Conservation (phyloP, 2,888 invertebrate species). For the Drosophila testacea region DNA sequence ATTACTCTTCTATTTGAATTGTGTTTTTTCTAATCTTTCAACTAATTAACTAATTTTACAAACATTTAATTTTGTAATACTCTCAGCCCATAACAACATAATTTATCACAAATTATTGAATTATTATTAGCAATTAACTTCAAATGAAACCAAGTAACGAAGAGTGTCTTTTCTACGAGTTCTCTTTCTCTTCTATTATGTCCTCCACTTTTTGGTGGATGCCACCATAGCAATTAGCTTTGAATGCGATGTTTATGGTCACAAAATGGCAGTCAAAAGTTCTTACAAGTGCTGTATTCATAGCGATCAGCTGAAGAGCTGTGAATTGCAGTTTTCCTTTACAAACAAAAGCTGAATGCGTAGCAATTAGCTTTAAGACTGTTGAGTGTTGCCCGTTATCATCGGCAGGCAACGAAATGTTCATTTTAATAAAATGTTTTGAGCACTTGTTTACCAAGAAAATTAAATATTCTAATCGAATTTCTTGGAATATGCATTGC, state of each 20-base stretch:
- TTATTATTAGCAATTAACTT: constrained; percentile 1
- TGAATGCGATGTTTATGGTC: constrained; percentile 4
- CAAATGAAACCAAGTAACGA: constrained; percentile 5
- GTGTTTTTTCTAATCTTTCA: neutral
- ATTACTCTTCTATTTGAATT: constrained; percentile 2
- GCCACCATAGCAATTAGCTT: constrained; percentile 8
- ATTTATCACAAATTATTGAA: constrained; percentile 15
- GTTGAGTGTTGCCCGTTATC: neutral
- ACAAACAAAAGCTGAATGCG: constrained; percentile 5
- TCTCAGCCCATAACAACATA: constrained; percentile 2
- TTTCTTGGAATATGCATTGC: too few relatives aligned
- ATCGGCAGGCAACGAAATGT: neutral
- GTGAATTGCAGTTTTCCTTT: neutral
- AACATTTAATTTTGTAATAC: constrained; percentile 14
- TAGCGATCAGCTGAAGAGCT: neutral
- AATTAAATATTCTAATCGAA: constrained; percentile 4
- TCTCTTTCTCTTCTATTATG: neutral
- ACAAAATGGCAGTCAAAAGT: neutral
- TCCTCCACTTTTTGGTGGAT: neutral
- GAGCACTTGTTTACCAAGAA: constrained; percentile 8
- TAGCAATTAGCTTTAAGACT: constrained; percentile 3
- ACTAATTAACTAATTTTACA: constrained; percentile 12
- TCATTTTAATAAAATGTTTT: constrained; percentile 4
- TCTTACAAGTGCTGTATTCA: constrained; percentile 18
- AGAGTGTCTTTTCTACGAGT: neutral